Conservation (phyloP, 2,797 vertebrate species). For the Chaunax sp. region DNA sequence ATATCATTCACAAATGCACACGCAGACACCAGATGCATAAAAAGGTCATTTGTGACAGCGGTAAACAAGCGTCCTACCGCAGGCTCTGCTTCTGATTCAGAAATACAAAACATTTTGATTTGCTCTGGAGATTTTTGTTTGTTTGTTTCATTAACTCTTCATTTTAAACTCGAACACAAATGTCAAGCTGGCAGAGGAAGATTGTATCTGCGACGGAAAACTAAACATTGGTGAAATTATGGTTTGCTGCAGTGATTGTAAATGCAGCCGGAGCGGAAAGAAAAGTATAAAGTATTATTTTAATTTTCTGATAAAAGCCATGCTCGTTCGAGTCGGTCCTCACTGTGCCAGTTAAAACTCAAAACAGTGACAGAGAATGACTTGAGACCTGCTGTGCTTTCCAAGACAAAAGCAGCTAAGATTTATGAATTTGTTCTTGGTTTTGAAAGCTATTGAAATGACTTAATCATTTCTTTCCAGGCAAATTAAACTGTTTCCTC, state of each 20-base stretch:
- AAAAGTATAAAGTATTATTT: slow-evolving; percentile 49
- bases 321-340: slow-evolving; percentile 61
- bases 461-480: slow-evolving; percentile 74
- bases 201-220: slow-evolving; percentile 69
- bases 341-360: slow-evolving; percentile 50
- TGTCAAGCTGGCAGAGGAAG: slow-evolving; percentile 63
- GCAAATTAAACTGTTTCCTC: slow-evolving; percentile 81
- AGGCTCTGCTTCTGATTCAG: slow-evolving; percentile 74
- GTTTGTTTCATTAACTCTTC: slow-evolving; percentile 76
- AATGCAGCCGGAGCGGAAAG: slow-evolving; percentile 66
- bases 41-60: slow-evolving; percentile 67
- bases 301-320: slow-evolving; percentile 70
- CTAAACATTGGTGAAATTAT: slow-evolving; percentile 75
- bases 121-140: slow-evolving; percentile 69
- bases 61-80: slow-evolving; percentile 59
- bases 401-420: slow-evolving; percentile 73
- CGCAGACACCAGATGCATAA: slow-evolving; percentile 4
- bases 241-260: slow-evolving; percentile 61
- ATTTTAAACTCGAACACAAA: slow-evolving; percentile 61
- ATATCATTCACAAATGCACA: slow-evolving; percentile 19
- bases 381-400: slow-evolving; percentile 58
- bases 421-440: slow-evolving; percentile 80
- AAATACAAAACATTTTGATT: slow-evolving; percentile 77
- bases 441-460: slow-evolving; percentile 75
- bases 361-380: slow-evolving; percentile 61